phyloP scores from a whole-genome alignment of 2,888 invertebrate species.

The Drosophila affinis region DNA sequence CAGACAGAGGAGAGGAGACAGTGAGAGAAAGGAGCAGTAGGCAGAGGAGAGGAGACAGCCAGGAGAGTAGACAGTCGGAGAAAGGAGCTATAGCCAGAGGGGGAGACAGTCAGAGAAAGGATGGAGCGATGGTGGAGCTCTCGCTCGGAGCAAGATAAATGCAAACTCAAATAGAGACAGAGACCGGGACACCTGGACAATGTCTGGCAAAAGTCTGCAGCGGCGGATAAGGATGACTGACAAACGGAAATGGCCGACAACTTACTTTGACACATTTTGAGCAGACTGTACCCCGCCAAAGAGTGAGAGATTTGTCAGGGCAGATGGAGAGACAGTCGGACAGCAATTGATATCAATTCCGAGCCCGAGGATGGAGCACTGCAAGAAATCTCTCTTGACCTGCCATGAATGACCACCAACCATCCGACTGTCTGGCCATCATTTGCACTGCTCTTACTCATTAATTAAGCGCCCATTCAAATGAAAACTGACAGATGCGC shows the following conservation, averaged over 20 bases:
- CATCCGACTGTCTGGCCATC: slow-evolving; percentile 29
- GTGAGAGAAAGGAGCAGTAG: not conserved
- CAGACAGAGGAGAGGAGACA: not conserved
- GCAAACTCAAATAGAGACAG: slow-evolving; percentile 36
- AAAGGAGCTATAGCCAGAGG: not conserved
- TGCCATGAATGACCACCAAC: slow-evolving; percentile 35
- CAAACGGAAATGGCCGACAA: slow-evolving; percentile 30
- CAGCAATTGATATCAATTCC: slow-evolving; percentile 55
- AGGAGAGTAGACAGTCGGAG: slow-evolving; percentile 7
- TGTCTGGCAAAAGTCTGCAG: slow-evolving; percentile 37
- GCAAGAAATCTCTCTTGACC: slow-evolving; percentile 63
- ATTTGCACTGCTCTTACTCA: slow-evolving; percentile 38
- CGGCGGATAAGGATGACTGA: slow-evolving; percentile 25
- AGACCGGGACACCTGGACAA: slow-evolving; percentile 38
- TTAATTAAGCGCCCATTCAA: slow-evolving; percentile 39
- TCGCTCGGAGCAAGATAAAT: slow-evolving; percentile 13
- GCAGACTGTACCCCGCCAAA: slow-evolving; percentile 28
- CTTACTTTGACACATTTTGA: slow-evolving; percentile 34
- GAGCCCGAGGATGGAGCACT: slow-evolving; percentile 39
- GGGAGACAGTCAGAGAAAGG: slow-evolving; percentile 13
- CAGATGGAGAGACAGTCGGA: not conserved
- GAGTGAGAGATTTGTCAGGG: slow-evolving; percentile 5
- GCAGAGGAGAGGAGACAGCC: not conserved
- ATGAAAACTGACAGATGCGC: slow-evolving; percentile 38
- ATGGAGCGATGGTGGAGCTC: no score